Percentiles rank a stretch among this genome's conserved stretches.
phyloP scores from a whole-genome alignment of 2,797 vertebrate genomes.

The Gobio occitaniae region DNA sequence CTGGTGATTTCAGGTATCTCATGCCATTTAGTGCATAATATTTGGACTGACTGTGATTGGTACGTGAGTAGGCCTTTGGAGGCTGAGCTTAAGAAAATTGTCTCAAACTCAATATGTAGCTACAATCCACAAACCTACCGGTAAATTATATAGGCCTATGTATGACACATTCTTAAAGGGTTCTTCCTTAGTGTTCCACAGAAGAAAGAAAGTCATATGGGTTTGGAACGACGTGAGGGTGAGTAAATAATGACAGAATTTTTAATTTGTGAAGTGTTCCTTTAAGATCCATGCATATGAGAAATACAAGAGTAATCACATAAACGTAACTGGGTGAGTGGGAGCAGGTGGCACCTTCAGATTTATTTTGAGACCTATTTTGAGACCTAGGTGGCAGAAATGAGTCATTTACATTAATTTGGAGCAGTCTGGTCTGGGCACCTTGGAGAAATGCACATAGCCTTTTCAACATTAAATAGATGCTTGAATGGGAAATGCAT shows the following conservation, averaged over 20 bases:
- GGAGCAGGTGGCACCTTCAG: constrained; percentile 5
- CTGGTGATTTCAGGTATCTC: not conserved
- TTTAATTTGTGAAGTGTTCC: not conserved
- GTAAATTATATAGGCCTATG: not conserved
- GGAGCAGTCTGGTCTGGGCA: not conserved
- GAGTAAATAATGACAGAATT: not conserved
- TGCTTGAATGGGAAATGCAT: not conserved
- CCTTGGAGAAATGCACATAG: not conserved
- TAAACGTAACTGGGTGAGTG: not conserved
- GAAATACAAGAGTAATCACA: not conserved
- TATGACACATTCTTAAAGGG: not conserved
- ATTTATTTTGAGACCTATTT: not conserved
- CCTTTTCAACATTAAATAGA: not conserved
- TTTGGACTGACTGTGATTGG: not conserved
- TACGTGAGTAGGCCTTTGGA: not conserved
- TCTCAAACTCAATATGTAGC: not conserved
- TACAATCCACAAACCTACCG: not conserved
- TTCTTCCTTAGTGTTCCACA: not conserved
- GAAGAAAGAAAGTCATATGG: not conserved
- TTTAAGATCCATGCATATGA: constrained; percentile 3
- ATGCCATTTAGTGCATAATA: not conserved
- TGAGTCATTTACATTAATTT: not conserved
- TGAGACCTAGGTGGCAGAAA: not conserved
- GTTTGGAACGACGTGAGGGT: not conserved
- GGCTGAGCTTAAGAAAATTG: not conserved